Evolutionary conservation across 2,888 invertebrate genomes (phyloP).

Genomic region (Aphidius colemani): DNA sequence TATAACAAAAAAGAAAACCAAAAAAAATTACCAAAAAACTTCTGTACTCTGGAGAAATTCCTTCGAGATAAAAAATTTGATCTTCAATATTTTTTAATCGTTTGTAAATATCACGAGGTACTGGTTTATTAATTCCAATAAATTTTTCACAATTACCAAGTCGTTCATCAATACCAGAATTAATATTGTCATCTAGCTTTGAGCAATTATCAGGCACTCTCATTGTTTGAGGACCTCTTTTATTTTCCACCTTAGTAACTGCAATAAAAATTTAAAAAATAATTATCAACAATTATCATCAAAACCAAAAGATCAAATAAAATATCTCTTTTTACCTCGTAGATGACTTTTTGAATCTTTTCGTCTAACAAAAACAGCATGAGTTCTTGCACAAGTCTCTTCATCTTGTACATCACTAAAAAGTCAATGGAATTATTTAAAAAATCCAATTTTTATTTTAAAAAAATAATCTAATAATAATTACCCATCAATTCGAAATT

Average conservation of each 20-base stretch:
- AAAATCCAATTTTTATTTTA: neutral
- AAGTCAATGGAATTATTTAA: constrained; percentile 14
- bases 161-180: constrained; percentile 71
- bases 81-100: constrained; percentile 77
- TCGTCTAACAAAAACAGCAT: constrained; percentile 72
- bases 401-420: constrained; percentile 54
- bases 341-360: constrained; percentile 80
- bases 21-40: constrained; percentile 67
- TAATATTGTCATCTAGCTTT: constrained; percentile 30
- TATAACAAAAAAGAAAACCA: neutral
- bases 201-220: constrained; percentile 25
- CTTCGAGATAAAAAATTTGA: constrained; percentile 72
- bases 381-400: constrained; percentile 75
- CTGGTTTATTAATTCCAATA: constrained; percentile 64
- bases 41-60: constrained; percentile 81
- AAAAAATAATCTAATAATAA: constrained; percentile 17
- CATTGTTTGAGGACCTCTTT: constrained; percentile 71
- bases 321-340: constrained; percentile 64
- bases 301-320: no score
- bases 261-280: constrained; percentile 42
- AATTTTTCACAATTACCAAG: constrained; percentile 69
- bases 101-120: constrained; percentile 69
- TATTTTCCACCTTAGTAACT: constrained; percentile 75
- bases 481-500: constrained; percentile 67
- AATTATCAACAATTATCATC: constrained; percentile 3